These are phyloP conservation scores for Polydrusus cervinus DNA, from an alignment of 2,888 invertebrate genomes.

Conservation along the genomic window DNA sequence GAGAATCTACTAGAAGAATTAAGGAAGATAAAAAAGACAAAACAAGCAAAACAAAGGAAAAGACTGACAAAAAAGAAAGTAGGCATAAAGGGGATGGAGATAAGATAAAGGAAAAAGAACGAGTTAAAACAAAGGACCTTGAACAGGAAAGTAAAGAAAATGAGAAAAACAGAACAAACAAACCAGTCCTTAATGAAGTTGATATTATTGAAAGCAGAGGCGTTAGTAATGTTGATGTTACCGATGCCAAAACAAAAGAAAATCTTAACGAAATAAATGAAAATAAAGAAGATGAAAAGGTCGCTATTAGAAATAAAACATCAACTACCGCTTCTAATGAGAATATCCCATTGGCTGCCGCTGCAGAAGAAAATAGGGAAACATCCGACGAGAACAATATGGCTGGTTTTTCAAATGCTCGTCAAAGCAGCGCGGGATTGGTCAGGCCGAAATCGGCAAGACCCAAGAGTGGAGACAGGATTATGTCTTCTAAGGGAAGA, in stretches of 20 bases:
- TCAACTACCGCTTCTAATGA: not conserved
- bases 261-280: not conserved
- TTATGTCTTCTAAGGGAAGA: conserved; percentile 55
- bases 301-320: not conserved
- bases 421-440: conserved; percentile 52
- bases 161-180: conserved; percentile 35
- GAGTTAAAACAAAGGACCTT: conserved; percentile 18
- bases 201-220: conserved; percentile 10
- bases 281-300: not conserved
- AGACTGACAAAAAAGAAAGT: conserved; percentile 60
- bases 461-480: conserved; percentile 64
- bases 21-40: conserved; percentile 57
- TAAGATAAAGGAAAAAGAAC: conserved; percentile 23
- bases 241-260: conserved; percentile 40
- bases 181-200: conserved; percentile 37
- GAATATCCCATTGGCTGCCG: conserved; percentile 5
- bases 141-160: conserved; percentile 22
- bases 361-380: conserved; percentile 5
- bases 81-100: conserved; percentile 52
- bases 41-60: conserved; percentile 54
- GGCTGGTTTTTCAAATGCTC: conserved; percentile 37
- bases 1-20: conserved; percentile 39
- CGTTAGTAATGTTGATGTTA: conserved; percentile 5
- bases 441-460: conserved; percentile 67
- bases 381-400: conserved; percentile 18